Base-by-base conservation (phyloP, 2,888 invertebrate genomes). In the Phragmatobia fuliginosa region DNA sequence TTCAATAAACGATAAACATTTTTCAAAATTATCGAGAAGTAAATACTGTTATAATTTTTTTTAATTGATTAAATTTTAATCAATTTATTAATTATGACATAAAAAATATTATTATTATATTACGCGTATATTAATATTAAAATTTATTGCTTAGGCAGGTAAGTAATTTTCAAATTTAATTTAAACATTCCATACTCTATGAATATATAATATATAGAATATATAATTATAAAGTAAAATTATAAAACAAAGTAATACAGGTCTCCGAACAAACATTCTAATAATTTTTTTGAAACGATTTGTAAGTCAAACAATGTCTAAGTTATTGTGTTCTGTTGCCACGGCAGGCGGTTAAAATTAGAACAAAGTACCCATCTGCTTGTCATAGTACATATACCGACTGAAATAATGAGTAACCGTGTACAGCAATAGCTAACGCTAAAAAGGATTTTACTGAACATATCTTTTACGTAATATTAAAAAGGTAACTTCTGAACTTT, bases 331-430 rank as follows among this genome's bases (percentile, higher is more conserved):
- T 6, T 7, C 33, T 32, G 59, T 31, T 61, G 56, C 36, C 28
- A 10, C 36, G 32, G 36, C 18, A 28, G 25, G 28, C 18, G 21
- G 52, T 33, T 65, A 65, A 36, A 65, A 65, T 65, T 65, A 56
- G 65, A 65, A 28, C 36, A 36, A 36, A n/a, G 21, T 11, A 56
- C 56, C 36, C 67, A 67, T 67, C 45, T 67, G 67, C 61, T 33
- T 49, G 61, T 61, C 25, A 62, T 67, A 38, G n/a, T n/a, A n/a
- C n/a, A n/a, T 21, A 18, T 21, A 16, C 11, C 25, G 18, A 36
- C 65, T 56, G 56, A 21, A 36, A 28, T 56, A 36, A 56, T 56
- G 65, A 36, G 36, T 56, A 65, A 56, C 36, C 45, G 45, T 63
- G 32, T 14, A 14, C 7, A 28, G 32, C 14, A 63, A 62, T 28